Evolutionary conservation across 2,888 invertebrate species (phyloP), one percentile per base, ranked within the genome.

Genomic region (Zaprionus bogoriensis): DNA sequence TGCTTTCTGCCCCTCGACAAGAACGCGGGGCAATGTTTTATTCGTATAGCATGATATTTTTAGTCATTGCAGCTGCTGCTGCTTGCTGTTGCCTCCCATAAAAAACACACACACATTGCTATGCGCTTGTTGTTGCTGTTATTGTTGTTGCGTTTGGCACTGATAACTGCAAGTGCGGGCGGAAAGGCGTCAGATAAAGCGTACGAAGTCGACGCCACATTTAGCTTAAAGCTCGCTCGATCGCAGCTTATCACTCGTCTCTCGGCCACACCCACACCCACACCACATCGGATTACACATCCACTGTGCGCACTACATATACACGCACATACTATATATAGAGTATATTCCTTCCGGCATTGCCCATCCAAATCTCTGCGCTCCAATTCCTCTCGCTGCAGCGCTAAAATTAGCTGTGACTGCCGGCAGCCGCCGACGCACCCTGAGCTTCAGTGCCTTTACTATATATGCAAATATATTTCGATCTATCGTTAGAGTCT

Each of bases 131-230:
- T 36, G 6, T 36, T 17, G 10, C 12, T 41, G 22, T 22, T 22
- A 7, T 32, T 28, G 28, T 22, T 47, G 47, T 22, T 57, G 46
- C 20, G 44, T 17, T 7, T 28, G 28, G 19, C 10, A 4, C 27
- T 52, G 72, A 70, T 72, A 75, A 70, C 47, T 39, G 54, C 58
- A 63, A 69, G 70, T 72, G 74, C 59, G 57, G 59, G 64, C 71
- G 75, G 82, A 85, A 78, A 62, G 64, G 51, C 60, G 30, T 47
- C 14, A 39, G 86, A 78, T 77, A 78, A 85, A 64, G 55, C 54
- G 17, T 14, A 50, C 38, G 12, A 22, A 23, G 44, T 46, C 39
- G 20, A 25, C 28, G 14, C 28, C 36, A 71, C 36, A 53, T 58
- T 72, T 38, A 66, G 46, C 52, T 47, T 53, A 27, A 67, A 57